phyloP scores from a whole-genome alignment of 2,888 invertebrate species.

The Antitype chi region DNA sequence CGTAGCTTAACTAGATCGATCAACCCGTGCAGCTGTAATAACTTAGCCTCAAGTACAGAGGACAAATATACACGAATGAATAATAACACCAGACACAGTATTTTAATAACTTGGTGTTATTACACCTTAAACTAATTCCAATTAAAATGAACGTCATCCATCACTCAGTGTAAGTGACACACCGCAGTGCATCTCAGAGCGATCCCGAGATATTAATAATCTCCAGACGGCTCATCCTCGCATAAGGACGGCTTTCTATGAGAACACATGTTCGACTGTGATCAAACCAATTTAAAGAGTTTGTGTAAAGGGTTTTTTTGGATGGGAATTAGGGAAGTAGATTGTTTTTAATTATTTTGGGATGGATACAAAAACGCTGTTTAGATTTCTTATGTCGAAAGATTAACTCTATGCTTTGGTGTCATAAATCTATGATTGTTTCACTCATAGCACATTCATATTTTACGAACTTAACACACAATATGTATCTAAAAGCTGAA shows the following conservation, averaged over 20 bases:
- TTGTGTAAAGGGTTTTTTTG: conserved; percentile 11
- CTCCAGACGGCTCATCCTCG: conserved; percentile 29
- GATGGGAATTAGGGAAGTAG: neutral
- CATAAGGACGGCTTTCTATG: conserved; percentile 39
- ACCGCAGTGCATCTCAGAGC: conserved; percentile 31
- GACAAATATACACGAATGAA: neutral
- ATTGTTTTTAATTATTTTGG: conserved; percentile 8
- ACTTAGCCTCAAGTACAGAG: too few relatives aligned
- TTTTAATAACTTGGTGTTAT: neutral
- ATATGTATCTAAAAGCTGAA: neutral
- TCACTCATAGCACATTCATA: too few relatives aligned
- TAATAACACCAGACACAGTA: neutral
- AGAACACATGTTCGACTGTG: conserved; percentile 47
- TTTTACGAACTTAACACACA: neutral
- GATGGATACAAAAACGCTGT: neutral
- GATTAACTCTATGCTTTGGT: neutral
- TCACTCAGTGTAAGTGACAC: conserved; percentile 45
- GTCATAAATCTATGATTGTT: neutral
- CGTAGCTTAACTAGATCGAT: too few relatives aligned
- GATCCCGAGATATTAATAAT: conserved; percentile 59
- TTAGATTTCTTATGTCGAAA: too few relatives aligned
- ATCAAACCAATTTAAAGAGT: conserved; percentile 29
- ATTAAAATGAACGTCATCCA: conserved; percentile 32
- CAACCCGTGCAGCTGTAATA: too few relatives aligned
- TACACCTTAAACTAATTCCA: neutral